A percentile compares a stretch with the other conserved stretches of the same genome.
Evolutionary conservation across 2,113 vertebrate genomes (phyloP).

Genomic region (Galemys pyrenaicus): DNA sequence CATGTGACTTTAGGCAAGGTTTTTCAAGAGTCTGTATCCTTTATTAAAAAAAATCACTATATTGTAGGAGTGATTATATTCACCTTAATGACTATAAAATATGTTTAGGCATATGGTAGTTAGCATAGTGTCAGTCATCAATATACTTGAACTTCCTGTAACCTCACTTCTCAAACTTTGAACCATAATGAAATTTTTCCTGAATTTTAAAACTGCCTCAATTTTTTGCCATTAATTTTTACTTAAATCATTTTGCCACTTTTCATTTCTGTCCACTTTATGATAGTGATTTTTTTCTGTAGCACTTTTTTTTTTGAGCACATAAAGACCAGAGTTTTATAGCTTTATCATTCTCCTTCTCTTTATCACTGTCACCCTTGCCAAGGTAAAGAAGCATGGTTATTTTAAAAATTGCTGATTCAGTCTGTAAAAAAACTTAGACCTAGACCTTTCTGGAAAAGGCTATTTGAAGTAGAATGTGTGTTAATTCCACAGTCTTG

Average conservation of each 20-base stretch:
- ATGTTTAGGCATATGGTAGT: not conserved
- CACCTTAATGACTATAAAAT: not conserved
- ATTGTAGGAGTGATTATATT: not conserved
- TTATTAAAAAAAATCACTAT: not conserved
- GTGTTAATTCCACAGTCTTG: not conserved
- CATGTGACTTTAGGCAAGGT: not conserved
- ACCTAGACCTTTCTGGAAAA: not conserved
- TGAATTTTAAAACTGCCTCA: slow-evolving; percentile 38
- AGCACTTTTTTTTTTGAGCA: not conserved
- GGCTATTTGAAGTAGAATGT: not conserved
- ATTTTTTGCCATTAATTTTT: slow-evolving; percentile 47
- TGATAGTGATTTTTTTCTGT: slow-evolving; percentile 7
- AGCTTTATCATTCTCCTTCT: slow-evolving; percentile 46
- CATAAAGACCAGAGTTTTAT: slow-evolving; percentile 31
- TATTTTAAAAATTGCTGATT: slow-evolving; percentile 53
- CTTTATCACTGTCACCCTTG: slow-evolving; percentile 40
- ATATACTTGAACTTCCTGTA: not conserved
- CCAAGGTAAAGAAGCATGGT: not conserved
- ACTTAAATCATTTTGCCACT: slow-evolving; percentile 38
- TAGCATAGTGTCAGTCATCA: not conserved
- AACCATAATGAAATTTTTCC: not conserved
- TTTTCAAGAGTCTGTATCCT: not conserved
- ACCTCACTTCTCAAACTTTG: not conserved
- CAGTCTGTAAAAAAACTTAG: slow-evolving; percentile 32
- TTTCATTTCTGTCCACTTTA: slow-evolving; percentile 46